These are phyloP conservation scores for Hippocampus zosterae DNA, from an alignment of 2,113 vertebrate species.

Conservation along the genomic window DNA sequence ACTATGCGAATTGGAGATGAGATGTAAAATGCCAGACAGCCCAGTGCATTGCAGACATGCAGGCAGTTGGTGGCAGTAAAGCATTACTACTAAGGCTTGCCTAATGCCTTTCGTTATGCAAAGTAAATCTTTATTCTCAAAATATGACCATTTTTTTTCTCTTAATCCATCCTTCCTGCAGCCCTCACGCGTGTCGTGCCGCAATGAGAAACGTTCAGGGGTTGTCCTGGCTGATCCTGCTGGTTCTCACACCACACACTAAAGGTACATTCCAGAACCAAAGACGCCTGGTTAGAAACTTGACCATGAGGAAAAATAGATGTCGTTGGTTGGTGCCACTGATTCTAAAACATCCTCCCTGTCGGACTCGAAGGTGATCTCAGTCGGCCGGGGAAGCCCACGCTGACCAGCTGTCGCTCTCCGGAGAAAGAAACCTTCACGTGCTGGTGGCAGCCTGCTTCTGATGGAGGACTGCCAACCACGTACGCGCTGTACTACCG, in stretches of 20 bases:
- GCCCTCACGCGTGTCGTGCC: constrained; percentile 27
- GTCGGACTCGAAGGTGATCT: constrained; percentile 68
- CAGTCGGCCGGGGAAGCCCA: constrained; percentile 80
- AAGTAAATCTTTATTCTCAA: no score
- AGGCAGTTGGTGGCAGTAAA: no score
- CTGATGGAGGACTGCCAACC: constrained; percentile 79
- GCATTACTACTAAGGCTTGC: no score
- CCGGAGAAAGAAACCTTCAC: constrained; percentile 92
- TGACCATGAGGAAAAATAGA: no score
- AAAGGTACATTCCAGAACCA: constrained; percentile 40
- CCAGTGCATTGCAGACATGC: no score
- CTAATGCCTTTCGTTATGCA: no score
- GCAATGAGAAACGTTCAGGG: constrained; percentile 44
- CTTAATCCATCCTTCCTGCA: constrained; percentile 6
- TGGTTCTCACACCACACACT: constrained; percentile 10
- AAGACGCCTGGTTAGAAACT: no score
- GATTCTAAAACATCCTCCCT: neutral
- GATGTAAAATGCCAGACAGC: no score
- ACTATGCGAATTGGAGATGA: no score
- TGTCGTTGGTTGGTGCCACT: no score
- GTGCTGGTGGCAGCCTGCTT: constrained; percentile 89
- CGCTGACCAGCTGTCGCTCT: constrained; percentile 77
- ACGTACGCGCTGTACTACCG: constrained; percentile 82
- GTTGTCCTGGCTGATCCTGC: constrained; percentile 25
- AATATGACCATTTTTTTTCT: no score